Conservation (phyloP, 2,797 vertebrate species). For the Hephaestus fuliginosus region DNA sequence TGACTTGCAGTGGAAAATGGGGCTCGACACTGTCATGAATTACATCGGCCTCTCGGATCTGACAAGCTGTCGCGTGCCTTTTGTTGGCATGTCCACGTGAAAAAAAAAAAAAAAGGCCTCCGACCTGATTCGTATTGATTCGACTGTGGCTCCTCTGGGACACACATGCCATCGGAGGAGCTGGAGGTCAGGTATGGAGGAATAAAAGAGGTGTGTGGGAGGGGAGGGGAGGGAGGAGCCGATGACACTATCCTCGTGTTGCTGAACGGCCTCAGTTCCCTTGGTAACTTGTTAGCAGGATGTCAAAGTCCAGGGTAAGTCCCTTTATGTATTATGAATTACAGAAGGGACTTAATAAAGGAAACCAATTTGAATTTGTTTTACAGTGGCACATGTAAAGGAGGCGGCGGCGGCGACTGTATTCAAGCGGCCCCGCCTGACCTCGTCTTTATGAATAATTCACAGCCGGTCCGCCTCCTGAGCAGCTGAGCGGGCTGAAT, state of each 20-base stretch:
- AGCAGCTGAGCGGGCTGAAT: conserved; percentile 45
- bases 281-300: conserved; percentile 70
- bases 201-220: neutral
- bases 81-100: neutral
- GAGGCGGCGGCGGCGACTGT: conserved; percentile 6
- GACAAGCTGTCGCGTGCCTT: conserved; percentile 11
- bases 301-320: conserved; percentile 35
- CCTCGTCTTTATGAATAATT: conserved; percentile 61
- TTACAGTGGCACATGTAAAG: conserved; percentile 44
- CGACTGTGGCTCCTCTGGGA: neutral
- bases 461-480: conserved; percentile 42
- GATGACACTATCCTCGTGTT: conserved; percentile 31
- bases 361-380: conserved; percentile 64
- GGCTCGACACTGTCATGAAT: conserved; percentile 23
- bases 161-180: neutral
- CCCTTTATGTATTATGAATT: conserved; percentile 26
- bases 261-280: conserved; percentile 52
- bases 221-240: neutral
- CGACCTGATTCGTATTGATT: conserved; percentile 17
- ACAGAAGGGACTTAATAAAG: conserved; percentile 35
- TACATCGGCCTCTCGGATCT: conserved; percentile 3
- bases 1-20: neutral
- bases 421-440: conserved; percentile 24
- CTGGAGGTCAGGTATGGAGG: conserved; percentile 5
- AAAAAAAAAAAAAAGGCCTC: conserved; percentile 12